Evolutionary conservation across 2,797 vertebrate genomes (phyloP).

Genomic region (Florisuga fusca): DNA sequence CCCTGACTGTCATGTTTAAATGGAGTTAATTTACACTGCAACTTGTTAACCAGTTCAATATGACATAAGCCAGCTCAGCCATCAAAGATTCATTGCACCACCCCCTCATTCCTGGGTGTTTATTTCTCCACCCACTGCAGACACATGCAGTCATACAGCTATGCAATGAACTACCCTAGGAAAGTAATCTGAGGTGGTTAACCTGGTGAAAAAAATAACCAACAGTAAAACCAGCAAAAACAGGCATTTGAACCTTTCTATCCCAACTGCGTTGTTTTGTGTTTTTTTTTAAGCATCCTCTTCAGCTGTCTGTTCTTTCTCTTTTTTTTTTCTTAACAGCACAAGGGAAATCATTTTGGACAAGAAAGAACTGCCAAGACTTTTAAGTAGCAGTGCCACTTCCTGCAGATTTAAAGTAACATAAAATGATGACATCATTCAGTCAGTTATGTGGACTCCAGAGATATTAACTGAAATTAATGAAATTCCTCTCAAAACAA

Average conservation of each 20-base stretch:
- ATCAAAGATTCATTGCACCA: neutral
- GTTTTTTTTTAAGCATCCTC: neutral
- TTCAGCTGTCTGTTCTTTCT: neutral
- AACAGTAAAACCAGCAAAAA: neutral
- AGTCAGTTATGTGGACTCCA: neutral
- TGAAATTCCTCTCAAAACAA: neutral
- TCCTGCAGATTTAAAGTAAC: neutral
- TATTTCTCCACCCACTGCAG: slow-evolving; percentile 27
- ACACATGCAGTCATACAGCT: neutral
- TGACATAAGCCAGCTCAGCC: neutral
- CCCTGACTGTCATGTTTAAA: neutral
- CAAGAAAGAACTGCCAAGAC: neutral
- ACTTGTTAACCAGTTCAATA: slow-evolving; percentile 15
- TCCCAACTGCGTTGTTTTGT: neutral
- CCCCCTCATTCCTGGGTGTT: neutral
- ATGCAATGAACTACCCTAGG: neutral
- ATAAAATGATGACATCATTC: neutral
- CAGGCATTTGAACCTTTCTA: neutral
- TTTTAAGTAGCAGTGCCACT: neutral
- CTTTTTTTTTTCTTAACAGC: neutral
- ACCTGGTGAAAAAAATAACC: neutral
- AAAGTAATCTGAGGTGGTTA: neutral
- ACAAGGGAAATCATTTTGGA: neutral
- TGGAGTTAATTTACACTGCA: neutral
- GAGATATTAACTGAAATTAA: neutral